Evolutionary conservation across 1,140 invertebrate genomes (phyloP).

Genomic region (Lysiphlebus fabarum): DNA sequence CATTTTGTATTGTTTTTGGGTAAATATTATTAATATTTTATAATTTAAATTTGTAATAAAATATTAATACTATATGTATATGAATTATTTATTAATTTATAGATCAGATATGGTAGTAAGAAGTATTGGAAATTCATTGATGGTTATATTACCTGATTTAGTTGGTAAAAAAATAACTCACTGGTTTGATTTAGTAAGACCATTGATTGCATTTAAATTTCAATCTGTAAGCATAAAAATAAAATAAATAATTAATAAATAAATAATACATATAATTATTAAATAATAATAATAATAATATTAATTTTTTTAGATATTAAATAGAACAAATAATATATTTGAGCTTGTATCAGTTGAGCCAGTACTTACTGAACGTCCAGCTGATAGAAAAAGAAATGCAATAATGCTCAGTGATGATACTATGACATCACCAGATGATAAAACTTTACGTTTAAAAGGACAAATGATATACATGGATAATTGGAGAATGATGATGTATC

Average conservation of each 20-base stretch:
- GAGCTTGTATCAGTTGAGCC: constrained; percentile 86
- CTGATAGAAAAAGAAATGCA: constrained; percentile 55
- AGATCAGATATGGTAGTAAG: constrained; percentile 86
- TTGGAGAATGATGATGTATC: constrained; percentile 95
- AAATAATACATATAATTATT: no score
- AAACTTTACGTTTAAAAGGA: constrained; percentile 79
- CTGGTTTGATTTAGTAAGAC: constrained; percentile 85
- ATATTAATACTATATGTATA: no score
- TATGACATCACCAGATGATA: constrained; percentile 61
- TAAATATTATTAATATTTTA: constrained; percentile 46
- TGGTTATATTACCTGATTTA: constrained; percentile 83
- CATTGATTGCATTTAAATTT: constrained; percentile 91
- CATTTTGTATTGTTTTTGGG: constrained; percentile 95
- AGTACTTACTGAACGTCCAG: constrained; percentile 66
- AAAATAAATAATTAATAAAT: neutral
- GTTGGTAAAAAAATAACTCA: constrained; percentile 86
- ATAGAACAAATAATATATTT: constrained; percentile 93
- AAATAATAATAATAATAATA: neutral
- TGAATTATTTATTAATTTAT: no score
- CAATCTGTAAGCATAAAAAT: constrained; percentile 72
- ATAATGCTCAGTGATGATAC: constrained; percentile 62
- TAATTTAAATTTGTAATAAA: constrained; percentile 17
- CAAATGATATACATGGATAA: constrained; percentile 99
- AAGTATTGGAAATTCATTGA: constrained; percentile 87
- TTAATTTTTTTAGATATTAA: constrained; percentile 71